Base-by-base conservation (phyloP, 2,113 vertebrate species). In the Dicerorhinus sumatrensis region DNA sequence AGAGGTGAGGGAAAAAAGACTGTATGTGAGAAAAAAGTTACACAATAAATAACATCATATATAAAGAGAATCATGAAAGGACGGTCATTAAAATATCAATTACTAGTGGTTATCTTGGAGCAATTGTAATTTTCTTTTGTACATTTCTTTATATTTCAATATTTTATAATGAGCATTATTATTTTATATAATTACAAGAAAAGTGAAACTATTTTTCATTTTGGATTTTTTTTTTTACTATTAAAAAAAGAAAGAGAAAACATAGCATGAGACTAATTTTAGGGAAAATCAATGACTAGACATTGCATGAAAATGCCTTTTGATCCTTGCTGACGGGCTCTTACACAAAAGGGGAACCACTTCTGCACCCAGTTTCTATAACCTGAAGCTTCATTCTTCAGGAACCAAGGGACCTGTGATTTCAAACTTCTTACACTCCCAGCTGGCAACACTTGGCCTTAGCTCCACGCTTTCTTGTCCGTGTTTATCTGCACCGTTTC, bases 401-500 rank as follows among this genome's bases (percentile, higher is more conserved):
- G 36, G 33, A 46, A 48, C 17, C 69, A 36, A 77, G 23, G 36
- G 36, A 20, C 10, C 25, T 14, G 13, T 1, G n/a, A 17, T 86
- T 80, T 58, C n/a, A 90, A 79, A 51, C 13, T 17, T 29, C 29
- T n/a, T n/a, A 14, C 3, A 51, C 14, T 39, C 62, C 51, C 62
- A 79, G 51, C 13, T 39, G 56, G n/a, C 54, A 84, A 77, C 8
- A 54, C 12, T 46, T 36, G 21, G 3, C 7, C 12, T 69, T 46
- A 56, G 42, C 2, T 21, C 3, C 21, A 85, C 6, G 56, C 13
- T 67, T n/a, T 46, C 42, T 88, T 58, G 36, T 90, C 67, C 25
- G 69, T 23, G 46, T 94, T 86, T 86, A 94, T 70, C 82, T 80
- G 54, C 89, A 97, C 81, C 70, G 92, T 92, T 98, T 97, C 75